Percentiles rank a stretch among this genome's conserved stretches.
Evolutionary conservation across 2,888 invertebrate genomes (phyloP).

Genomic region (Ischnus inquisitorius): DNA sequence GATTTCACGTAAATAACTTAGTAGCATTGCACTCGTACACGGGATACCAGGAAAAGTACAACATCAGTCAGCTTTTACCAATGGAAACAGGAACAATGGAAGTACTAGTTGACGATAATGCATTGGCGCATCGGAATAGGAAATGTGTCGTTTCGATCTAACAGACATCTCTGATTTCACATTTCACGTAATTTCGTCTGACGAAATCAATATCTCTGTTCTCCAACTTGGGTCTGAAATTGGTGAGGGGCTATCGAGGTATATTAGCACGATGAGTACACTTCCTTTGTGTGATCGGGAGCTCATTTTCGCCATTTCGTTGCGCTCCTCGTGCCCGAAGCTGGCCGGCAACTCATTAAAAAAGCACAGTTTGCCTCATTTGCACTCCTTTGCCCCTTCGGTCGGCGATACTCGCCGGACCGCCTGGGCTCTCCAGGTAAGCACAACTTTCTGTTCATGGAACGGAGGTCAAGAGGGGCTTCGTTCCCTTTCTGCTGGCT

Average conservation of each 20-base stretch:
- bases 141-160: background rate
- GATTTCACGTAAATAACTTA: conserved; percentile 51
- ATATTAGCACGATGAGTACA: conserved; percentile 3
- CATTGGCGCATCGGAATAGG: background rate
- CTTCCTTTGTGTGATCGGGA: conserved; percentile 9
- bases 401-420: conserved; percentile 15
- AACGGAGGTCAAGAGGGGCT: conserved; percentile 9
- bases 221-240: too few species aligned
- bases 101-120: background rate
- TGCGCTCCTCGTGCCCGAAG: conserved; percentile 33
- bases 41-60: background rate
- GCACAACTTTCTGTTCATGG: conserved; percentile 59
- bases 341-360: conserved; percentile 75
- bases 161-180: background rate
- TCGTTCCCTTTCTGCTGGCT: conserved; percentile 3
- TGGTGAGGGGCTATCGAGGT: background rate
- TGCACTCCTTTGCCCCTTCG: conserved; percentile 71
- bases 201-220: too few species aligned
- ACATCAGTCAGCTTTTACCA: background rate
- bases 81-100: background rate
- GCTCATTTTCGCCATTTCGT: conserved; percentile 12
- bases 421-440: conserved; percentile 36
- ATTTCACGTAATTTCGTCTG: background rate
- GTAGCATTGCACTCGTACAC: conserved; percentile 19
- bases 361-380: conserved; percentile 76